Evolutionary conservation across 2,113 vertebrate genomes (phyloP), one percentile per base, ranked within the genome.

Genomic region (Menura novaehollandiae): DNA sequence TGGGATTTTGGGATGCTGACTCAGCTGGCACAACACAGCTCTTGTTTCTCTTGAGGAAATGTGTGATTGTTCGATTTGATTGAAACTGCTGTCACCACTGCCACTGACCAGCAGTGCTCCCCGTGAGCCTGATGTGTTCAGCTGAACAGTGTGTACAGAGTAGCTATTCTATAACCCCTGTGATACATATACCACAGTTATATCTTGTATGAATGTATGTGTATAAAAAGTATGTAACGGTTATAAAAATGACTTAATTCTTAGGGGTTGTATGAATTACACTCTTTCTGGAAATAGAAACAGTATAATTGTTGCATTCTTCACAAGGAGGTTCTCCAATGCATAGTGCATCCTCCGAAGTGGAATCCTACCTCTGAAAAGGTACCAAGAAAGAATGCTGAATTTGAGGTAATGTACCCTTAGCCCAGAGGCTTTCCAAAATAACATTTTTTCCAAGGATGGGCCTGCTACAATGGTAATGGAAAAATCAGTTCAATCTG

Each of bases 41-140:
- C 47, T 68, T 63, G n/a, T 28, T 86, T 26, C 28, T 63, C 9
- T n/a, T 46, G n/a, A 60, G 64, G 66, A 75, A 68, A 53, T 58
- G 41, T 32, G n/a, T 30, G 37, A 8, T 60, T 60, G 32, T 28
- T 88, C 0, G 0, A 23, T 23, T 49, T 1, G 1, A 19, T 66
- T 73, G 30, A 44, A 85, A 37, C 23, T 53, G 15, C 52, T 56
- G n/a, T 64, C 69, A 19, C 60, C 33, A 6, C 18, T 81, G 69
- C 33, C 49, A 11, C 39, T 32, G 49, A 20, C n/a, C 53, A 23
- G 23, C 53, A 24, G 32, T 6, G n/a, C 67, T 85, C 27, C 4
- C 20, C 0, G 2, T 17, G 12, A 47, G 41, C 71, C 59, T 71
- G 75, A n/a, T 1, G 24, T 52, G 43, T 56, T 67, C 62, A 55